Evolutionary conservation across 2,888 invertebrate genomes (phyloP), one percentile per base, ranked within the genome.

Genomic region (Chloroclysta siterata): DNA sequence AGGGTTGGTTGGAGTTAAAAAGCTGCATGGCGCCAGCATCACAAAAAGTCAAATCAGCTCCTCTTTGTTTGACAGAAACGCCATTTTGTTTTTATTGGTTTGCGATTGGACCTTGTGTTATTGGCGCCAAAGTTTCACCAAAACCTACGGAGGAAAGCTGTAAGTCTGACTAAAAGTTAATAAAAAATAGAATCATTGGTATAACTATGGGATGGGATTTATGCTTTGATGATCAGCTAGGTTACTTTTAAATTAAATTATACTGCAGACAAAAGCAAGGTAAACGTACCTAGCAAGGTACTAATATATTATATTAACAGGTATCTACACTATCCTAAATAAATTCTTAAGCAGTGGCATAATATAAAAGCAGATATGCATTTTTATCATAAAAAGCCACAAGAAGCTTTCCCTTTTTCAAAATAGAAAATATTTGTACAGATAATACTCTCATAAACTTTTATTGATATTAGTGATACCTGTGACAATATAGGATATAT

Each of bases 1-100:
- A 48, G 63, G 54, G 15, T 62, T 8, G 17, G n/a, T 53, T 36
- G 14, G 36, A 22, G 10, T 41, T 47, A 17, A n/a, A 14, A 22
- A 39, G 8, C 13, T 56, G 48, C 15, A 48, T 39, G 56, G 22
- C 39, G 41, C 48, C 13, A 56, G 17, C 22, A 33, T 7, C 48
- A 56, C 28, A 17, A 36, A 15, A 13, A 0, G 11, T 55, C 33
- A 10, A 51, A 50, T n/a, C 13, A 11, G 17, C 17, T 47, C n/a
- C 22, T 41, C 15, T 36, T 47, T 47, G 46, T 46, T 17, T 6
- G 13, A 17, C 33, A 10, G 17, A 10, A 14, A 0, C 33, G 47
- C 55, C 55, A 55, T 55, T 17, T 55, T 46, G 46, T 36, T 17
- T 54, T 44, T 7, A 10, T 7, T 13, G 10, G 0, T 4, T 39